phyloP scores from a whole-genome alignment of 1,140 invertebrate species.

The Drosophila ercepeae region DNA sequence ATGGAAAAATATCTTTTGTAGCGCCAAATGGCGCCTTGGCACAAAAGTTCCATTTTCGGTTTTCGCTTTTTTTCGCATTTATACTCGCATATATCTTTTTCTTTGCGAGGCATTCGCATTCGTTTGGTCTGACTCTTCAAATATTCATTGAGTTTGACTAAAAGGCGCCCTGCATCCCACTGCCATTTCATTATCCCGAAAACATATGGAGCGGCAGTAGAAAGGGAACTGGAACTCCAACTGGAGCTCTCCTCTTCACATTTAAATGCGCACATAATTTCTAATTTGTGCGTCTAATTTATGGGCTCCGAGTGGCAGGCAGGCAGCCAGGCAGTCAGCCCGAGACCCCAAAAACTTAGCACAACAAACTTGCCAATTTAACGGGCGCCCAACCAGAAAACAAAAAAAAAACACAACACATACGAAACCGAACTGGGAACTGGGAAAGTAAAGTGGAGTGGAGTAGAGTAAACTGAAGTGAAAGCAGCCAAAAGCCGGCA shows the following conservation, averaged over 20 bases:
- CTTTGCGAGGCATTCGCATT: slow-evolving; percentile 15
- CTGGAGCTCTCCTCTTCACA: slow-evolving; percentile 67
- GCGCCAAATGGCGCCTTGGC: slow-evolving; percentile 79
- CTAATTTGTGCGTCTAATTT: slow-evolving; percentile 83
- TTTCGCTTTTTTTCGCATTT: slow-evolving; percentile 5
- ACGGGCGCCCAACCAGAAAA: slow-evolving; percentile 63
- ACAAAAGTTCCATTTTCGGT: slow-evolving; percentile 63
- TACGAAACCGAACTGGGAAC: neutral
- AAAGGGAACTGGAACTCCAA: neutral
- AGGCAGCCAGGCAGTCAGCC: slow-evolving; percentile 30
- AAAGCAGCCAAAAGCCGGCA: slow-evolving; percentile 29
- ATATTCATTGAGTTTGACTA: slow-evolving; percentile 81
- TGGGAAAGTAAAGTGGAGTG: slow-evolving; percentile 6
- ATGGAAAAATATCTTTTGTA: slow-evolving; percentile 80
- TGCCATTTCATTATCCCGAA: slow-evolving; percentile 50
- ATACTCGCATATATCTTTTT: slow-evolving; percentile 11
- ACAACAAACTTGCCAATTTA: slow-evolving; percentile 82
- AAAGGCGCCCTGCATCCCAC: slow-evolving; percentile 50
- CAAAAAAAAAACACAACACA: slow-evolving; percentile 1
- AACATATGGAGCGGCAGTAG: slow-evolving; percentile 42
- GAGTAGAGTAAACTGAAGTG: slow-evolving; percentile 27
- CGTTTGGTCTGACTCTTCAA: slow-evolving; percentile 59
- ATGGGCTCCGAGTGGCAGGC: slow-evolving; percentile 60
- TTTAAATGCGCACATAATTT: slow-evolving; percentile 83
- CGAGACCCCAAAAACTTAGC: slow-evolving; percentile 72